Conservation (phyloP, 2,113 vertebrate species). For the Cheilinus undulatus region DNA sequence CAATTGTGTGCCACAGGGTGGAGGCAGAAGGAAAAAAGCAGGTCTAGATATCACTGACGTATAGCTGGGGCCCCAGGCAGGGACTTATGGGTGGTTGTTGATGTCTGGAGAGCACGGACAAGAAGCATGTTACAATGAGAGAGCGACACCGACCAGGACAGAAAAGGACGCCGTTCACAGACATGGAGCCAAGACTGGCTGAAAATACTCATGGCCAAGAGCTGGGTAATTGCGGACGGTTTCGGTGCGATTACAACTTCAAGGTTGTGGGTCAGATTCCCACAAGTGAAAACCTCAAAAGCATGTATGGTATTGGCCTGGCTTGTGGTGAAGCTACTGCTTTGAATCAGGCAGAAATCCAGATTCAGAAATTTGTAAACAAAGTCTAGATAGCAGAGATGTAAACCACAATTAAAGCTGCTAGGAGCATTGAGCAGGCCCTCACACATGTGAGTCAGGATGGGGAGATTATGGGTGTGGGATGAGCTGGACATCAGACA, state of each 20-base stretch:
- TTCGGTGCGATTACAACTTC: conserved; percentile 71
- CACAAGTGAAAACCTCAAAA: conserved; percentile 57
- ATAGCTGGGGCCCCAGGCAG: conserved; percentile 8
- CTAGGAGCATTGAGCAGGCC: background rate
- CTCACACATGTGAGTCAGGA: too few species aligned
- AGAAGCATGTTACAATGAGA: conserved; percentile 58
- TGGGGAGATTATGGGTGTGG: too few species aligned
- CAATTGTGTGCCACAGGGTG: conserved; percentile 49
- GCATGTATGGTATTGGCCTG: conserved; percentile 48
- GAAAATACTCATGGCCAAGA: conserved; percentile 68
- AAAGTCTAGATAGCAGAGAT: conserved; percentile 1
- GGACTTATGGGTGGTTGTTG: conserved; percentile 39
- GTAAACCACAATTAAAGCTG: background rate
- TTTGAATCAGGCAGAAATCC: conserved; percentile 23
- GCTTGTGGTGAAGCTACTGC: conserved; percentile 22
- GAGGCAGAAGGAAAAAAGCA: conserved; percentile 26
- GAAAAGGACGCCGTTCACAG: conserved; percentile 59
- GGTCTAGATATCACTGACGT: conserved; percentile 10
- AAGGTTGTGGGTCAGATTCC: conserved; percentile 72
- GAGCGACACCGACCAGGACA: conserved; percentile 54
- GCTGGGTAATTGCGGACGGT: conserved; percentile 63
- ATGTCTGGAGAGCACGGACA: conserved; percentile 28
- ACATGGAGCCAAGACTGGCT: conserved; percentile 64
- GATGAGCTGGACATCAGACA: too few species aligned
- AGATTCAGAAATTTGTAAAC: conserved; percentile 7